These are phyloP conservation scores for Stictonetta naevosa DNA, from an alignment of 2,113 vertebrate species.

Conservation along the genomic window DNA sequence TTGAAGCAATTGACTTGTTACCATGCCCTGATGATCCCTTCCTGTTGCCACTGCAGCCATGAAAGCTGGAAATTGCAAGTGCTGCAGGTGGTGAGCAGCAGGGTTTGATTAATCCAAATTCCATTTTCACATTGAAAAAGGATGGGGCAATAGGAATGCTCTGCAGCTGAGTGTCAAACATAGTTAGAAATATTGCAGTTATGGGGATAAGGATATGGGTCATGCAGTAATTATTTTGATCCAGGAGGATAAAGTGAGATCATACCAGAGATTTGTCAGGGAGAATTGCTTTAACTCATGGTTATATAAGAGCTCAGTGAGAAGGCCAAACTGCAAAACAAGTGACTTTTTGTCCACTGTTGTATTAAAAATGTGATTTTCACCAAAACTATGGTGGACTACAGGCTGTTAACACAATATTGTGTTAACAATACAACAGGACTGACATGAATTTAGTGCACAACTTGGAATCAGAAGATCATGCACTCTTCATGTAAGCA, in stretches of 20 bases:
- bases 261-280: neutral
- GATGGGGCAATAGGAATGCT: neutral
- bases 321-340: neutral
- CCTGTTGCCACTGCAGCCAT: conserved; percentile 7
- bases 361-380: conserved; percentile 17
- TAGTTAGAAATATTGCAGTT: neutral
- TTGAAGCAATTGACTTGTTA: conserved; percentile 1
- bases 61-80: conserved; percentile 36
- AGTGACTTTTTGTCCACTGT: neutral
- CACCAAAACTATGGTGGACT: neutral
- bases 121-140: neutral
- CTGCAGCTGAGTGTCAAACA: neutral
- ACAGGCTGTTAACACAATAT: neutral
- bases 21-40: conserved; percentile 19
- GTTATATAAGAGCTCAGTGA: conserved; percentile 13
- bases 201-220: neutral
- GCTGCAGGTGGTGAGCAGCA: conserved; percentile 46
- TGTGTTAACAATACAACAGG: no score
- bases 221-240: conserved; percentile 1
- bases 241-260: neutral
- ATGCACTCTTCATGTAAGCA: neutral
- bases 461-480: neutral
- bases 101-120: conserved; percentile 52
- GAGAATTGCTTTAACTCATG: neutral
- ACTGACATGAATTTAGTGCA: neutral